Conservation (phyloP, 2,797 vertebrate species). For the Cheirogaleus major region DNA sequence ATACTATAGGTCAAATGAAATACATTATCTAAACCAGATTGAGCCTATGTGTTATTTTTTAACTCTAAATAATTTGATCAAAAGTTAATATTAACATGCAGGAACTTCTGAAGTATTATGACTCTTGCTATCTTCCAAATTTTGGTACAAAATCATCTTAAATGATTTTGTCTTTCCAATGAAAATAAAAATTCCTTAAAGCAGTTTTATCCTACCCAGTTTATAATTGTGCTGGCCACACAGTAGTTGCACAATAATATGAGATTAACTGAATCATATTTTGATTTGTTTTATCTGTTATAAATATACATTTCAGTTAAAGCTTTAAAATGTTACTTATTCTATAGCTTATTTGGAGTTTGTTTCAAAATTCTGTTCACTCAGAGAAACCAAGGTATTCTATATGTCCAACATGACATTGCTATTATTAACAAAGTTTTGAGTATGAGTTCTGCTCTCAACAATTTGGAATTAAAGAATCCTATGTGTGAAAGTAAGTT, state of each 20-base stretch:
- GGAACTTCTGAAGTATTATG: background rate
- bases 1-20: constrained; percentile 23
- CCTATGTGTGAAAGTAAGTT: background rate
- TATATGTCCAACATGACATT: background rate
- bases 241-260: background rate
- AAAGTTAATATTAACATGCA: constrained; percentile 13
- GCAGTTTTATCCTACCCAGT: background rate
- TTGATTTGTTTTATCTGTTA: background rate
- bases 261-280: background rate
- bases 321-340: background rate
- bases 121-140: background rate
- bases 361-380: constrained; percentile 7
- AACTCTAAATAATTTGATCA: background rate
- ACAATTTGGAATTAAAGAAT: background rate
- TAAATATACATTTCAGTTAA: background rate
- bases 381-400: background rate
- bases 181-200: constrained; percentile 32
- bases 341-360: background rate
- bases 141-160: constrained; percentile 9
- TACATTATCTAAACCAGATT: background rate
- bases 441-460: background rate
- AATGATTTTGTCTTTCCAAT: constrained; percentile 7
- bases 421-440: background rate
- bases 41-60: background rate
- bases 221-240: background rate